Evolutionary conservation across 2,888 invertebrate genomes (phyloP), one percentile per base, ranked within the genome.

Genomic region (Ganaspis brasiliensis): DNA sequence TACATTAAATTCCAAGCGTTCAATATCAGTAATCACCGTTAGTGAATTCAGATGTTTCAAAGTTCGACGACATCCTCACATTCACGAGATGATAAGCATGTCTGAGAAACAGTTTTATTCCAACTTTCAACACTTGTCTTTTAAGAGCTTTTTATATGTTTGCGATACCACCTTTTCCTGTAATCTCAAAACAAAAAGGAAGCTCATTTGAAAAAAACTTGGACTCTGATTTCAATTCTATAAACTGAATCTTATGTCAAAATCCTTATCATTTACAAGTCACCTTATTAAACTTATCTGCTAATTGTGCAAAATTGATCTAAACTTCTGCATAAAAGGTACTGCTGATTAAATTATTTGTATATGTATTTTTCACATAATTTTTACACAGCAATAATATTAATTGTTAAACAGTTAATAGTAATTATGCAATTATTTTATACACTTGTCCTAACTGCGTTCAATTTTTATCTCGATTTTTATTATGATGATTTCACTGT

Each of bases 11-110:
- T 24, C 26, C 24, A n/a, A 21, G 45, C 21, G 21, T n/a, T n/a
- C 9, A 45, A 67, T 67, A 45, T 67, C 63, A 67, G 63, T 67
- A 45, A 24, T 67, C 45, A 45, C 67, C 40, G 67, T 67, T 67
- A 45, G 24, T 24, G 67, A 67, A 67, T 67, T 67, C 45, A 67
- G 45, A n/a, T 67, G 45, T 40, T 45, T 67, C 3, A n/a, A 45
- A 67, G 67, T 67, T 67, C 67, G 67, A 67, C 26, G 67, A 67
- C 67, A 67, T 67, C 67, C 40, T 8, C 12, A 6, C 67, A 67
- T 16, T 9, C 24, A n/a, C 21, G 59, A 24, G 9, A 40, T 45
- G 67, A 67, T 67, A 67, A 67, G 45, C 45, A n/a, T 40, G 24
- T 67, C 24, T 24, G 67, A 14, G 24, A 37, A 45, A 26, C 45